These are phyloP conservation scores for Philonicus albiceps DNA, from an alignment of 2,888 invertebrate species.

Conservation along the genomic window DNA sequence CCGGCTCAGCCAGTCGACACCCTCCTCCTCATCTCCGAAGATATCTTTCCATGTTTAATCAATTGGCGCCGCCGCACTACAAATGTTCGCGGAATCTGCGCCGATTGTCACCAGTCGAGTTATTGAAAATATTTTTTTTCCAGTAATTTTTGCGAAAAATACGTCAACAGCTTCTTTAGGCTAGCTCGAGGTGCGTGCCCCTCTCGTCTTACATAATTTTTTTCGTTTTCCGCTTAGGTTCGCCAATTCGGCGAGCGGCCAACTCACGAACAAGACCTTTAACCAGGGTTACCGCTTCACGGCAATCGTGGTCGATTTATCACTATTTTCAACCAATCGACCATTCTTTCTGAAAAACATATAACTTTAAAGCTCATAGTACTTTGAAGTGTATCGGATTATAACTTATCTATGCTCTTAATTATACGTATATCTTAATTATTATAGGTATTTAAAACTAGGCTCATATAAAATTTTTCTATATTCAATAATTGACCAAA, in stretches of 20 bases:
- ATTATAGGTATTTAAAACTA: too few relatives aligned
- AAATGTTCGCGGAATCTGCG: slow-evolving; percentile 25
- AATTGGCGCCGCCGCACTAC: slow-evolving; percentile 38
- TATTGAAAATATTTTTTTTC: background rate
- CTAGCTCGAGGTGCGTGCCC: background rate
- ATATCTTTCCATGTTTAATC: slow-evolving; percentile 23
- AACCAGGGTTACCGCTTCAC: background rate
- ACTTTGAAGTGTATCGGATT: too few relatives aligned
- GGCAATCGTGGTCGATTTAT: too few relatives aligned
- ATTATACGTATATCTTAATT: too few relatives aligned
- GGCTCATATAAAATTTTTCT: too few relatives aligned
- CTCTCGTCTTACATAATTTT: background rate
- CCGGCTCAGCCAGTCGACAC: background rate
- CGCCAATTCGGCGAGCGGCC: background rate
- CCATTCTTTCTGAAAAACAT: too few relatives aligned
- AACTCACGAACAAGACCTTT: background rate
- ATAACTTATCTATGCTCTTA: too few relatives aligned
- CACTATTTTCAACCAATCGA: too few relatives aligned
- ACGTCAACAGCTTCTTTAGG: background rate
- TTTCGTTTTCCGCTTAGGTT: background rate
- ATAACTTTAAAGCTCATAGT: too few relatives aligned
- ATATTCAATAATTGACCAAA: too few relatives aligned
- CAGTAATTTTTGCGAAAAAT: background rate
- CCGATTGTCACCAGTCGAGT: background rate
- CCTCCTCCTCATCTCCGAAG: background rate